A percentile compares a stretch with the other conserved stretches of the same genome.
Conservation (phyloP, 1,140 invertebrate species). For the Frieseomelitta varia region DNA sequence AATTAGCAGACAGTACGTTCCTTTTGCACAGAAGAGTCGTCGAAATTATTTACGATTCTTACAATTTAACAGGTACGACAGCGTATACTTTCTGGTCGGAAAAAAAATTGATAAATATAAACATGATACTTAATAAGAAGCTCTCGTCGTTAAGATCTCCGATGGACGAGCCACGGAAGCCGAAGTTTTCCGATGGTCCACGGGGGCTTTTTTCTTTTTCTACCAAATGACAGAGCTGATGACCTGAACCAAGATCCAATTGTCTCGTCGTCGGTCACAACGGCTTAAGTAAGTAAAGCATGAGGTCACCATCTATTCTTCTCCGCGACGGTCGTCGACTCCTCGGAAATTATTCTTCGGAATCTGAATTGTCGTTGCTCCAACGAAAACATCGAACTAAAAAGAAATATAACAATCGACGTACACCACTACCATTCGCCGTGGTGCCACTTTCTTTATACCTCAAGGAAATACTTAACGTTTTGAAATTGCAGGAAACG, state of each 20-base stretch:
- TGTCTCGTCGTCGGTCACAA: constrained; percentile 67
- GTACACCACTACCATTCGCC: too few species aligned
- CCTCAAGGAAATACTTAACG: not conserved
- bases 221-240: constrained; percentile 60
- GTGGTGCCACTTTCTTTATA: too few species aligned
- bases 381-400: not conserved
- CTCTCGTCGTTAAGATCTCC: not conserved
- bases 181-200: constrained; percentile 17
- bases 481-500: not conserved
- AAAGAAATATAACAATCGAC: not conserved
- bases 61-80: not conserved
- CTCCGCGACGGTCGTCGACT: constrained; percentile 72
- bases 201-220: constrained; percentile 10
- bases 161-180: not conserved
- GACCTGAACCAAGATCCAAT: constrained; percentile 69
- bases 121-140: not conserved
- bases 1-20: not conserved
- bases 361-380: not conserved
- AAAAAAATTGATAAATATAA: not conserved
- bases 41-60: not conserved
- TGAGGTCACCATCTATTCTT: constrained; percentile 75
- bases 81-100: not conserved
- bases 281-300: constrained; percentile 72
- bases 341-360: constrained; percentile 57
- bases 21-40: not conserved